Percentiles rank a stretch among this genome's conserved stretches.
These are phyloP conservation scores for Phengaris arion DNA, from an alignment of 2,888 invertebrate genomes.

Conservation along the genomic window DNA sequence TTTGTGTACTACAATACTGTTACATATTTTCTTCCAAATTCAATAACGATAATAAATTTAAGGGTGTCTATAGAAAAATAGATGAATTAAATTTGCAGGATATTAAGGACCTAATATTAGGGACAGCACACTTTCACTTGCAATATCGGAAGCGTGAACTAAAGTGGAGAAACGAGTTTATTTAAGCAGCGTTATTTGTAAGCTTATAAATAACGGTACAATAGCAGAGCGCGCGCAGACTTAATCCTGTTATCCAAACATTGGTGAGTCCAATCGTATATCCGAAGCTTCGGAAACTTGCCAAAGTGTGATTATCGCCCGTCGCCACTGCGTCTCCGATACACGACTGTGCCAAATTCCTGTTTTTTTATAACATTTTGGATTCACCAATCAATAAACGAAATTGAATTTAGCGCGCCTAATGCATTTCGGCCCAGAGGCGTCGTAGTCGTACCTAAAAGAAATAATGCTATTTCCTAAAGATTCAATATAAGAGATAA, in stretches of 20 bases:
- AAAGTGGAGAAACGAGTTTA: constrained; percentile 14
- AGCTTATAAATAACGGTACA: constrained; percentile 23
- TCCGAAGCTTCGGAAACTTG: constrained; percentile 33
- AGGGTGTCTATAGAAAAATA: no score
- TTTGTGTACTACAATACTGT: no score
- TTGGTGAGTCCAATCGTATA: constrained; percentile 22
- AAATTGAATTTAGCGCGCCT: neutral
- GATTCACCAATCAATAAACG: constrained; percentile 9
- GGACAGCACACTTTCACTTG: no score
- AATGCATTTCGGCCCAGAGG: neutral
- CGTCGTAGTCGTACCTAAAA: no score
- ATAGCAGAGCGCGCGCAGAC: constrained; percentile 17
- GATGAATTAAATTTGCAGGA: no score
- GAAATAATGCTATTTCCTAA: neutral
- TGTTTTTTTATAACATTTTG: constrained; percentile 27
- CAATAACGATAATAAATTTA: no score
- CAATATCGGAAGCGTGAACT: neutral
- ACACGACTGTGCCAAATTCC: constrained; percentile 27
- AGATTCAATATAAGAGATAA: neutral
- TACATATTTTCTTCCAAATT: no score
- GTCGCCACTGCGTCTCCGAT: constrained; percentile 45
- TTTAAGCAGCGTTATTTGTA: constrained; percentile 23
- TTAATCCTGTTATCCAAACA: constrained; percentile 32
- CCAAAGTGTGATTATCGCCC: constrained; percentile 46
- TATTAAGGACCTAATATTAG: no score